A percentile compares a stretch with the other conserved stretches of the same genome.
These are phyloP conservation scores for Leucophenga varia DNA, from an alignment of 1,140 invertebrate genomes.

Conservation along the genomic window DNA sequence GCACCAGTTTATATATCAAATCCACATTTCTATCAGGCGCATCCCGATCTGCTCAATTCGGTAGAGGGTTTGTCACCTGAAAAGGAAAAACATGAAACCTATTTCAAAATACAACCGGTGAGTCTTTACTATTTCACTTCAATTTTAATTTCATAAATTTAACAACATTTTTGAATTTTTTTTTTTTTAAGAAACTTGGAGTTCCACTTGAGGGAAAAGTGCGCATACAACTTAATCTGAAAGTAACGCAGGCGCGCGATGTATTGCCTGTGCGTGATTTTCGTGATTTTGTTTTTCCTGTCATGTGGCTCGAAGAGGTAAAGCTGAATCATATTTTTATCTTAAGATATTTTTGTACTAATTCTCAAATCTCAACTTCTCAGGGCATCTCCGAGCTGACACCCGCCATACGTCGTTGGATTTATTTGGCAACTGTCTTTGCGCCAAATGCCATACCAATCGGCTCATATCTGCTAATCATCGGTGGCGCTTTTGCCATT, in stretches of 20 bases:
- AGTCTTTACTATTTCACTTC: conserved; percentile 38
- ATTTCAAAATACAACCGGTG: conserved; percentile 86
- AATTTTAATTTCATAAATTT: not conserved
- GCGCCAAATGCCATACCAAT: conserved; percentile 68
- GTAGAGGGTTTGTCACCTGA: conserved; percentile 76
- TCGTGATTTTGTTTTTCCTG: conserved; percentile 77
- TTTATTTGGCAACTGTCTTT: conserved; percentile 76
- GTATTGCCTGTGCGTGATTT: conserved; percentile 74
- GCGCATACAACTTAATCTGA: conserved; percentile 78
- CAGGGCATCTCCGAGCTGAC: conserved; percentile 80
- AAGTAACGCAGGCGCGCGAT: conserved; percentile 71
- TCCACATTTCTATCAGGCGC: conserved; percentile 85
- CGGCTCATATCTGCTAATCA: conserved; percentile 70
- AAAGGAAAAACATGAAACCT: conserved; percentile 71
- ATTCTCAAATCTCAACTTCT: conserved; percentile 4
- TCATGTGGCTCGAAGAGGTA: conserved; percentile 87
- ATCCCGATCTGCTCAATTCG: conserved; percentile 68
- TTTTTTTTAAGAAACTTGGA: conserved; percentile 81
- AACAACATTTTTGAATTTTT: not conserved
- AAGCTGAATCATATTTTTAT: too few species aligned
- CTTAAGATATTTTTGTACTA: not conserved
- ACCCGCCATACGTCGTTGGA: conserved; percentile 71
- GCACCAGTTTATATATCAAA: conserved; percentile 84
- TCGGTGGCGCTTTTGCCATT: conserved; percentile 66
- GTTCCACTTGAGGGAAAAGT: conserved; percentile 81